phyloP scores from a whole-genome alignment of 2,888 invertebrate species.

The Acrobasis consociella region DNA sequence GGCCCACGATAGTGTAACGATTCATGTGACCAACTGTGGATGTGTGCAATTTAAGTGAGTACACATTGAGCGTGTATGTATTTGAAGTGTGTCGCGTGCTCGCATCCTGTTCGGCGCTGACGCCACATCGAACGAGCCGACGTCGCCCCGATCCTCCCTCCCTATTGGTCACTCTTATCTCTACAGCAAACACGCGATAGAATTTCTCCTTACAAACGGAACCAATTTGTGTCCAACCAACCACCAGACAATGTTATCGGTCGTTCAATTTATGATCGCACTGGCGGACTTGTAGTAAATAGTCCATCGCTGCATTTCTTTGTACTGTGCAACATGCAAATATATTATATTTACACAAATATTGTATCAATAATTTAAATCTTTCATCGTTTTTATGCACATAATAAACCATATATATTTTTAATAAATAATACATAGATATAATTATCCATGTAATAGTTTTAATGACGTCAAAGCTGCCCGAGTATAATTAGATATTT shows the following conservation, averaged over 20 bases:
- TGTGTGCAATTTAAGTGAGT: slow-evolving; percentile 40
- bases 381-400: not conserved
- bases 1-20: slow-evolving; percentile 12
- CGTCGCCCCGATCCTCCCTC: slow-evolving; percentile 61
- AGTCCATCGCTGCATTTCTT: not conserved
- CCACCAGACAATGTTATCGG: slow-evolving; percentile 41
- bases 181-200: slow-evolving; percentile 62
- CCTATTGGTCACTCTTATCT: slow-evolving; percentile 77
- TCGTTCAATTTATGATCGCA: slow-evolving; percentile 26
- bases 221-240: slow-evolving; percentile 56
- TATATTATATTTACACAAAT: not conserved
- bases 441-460: no score
- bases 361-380: not conserved
- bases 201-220: slow-evolving; percentile 77
- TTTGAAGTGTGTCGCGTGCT: slow-evolving; percentile 61
- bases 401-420: slow-evolving; percentile 11
- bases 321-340: not conserved
- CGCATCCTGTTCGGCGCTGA: slow-evolving; percentile 76
- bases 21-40: slow-evolving; percentile 27
- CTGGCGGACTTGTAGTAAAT: slow-evolving; percentile 21
- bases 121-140: slow-evolving; percentile 74
- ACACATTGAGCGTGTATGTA: slow-evolving; percentile 35
- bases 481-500: slow-evolving; percentile 14
- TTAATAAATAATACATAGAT: no score
- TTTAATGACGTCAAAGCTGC: slow-evolving; percentile 22